These are phyloP conservation scores for Hepsetus odoe DNA, from an alignment of 2,113 vertebrate genomes.

Conservation along the genomic window DNA sequence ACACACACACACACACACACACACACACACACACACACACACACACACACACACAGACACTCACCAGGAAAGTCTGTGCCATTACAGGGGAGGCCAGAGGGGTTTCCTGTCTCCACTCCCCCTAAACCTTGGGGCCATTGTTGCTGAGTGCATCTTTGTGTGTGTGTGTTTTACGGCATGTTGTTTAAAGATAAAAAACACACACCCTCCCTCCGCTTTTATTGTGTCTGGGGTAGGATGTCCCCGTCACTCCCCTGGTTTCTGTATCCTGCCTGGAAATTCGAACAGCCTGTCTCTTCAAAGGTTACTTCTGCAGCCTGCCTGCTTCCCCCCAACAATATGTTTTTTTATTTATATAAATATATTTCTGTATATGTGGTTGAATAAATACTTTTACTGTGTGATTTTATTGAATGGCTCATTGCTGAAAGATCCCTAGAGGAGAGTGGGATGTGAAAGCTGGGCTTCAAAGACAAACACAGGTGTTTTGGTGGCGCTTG, in stretches of 20 bases:
- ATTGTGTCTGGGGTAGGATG: slow-evolving; percentile 77
- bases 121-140: slow-evolving; percentile 63
- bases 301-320: slow-evolving; percentile 69
- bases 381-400: slow-evolving; percentile 74
- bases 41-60: slow-evolving; percentile 19
- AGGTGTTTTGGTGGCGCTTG: slow-evolving; percentile 70
- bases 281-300: slow-evolving; percentile 67
- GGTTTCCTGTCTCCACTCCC: slow-evolving; percentile 74
- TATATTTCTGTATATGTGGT: neutral
- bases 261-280: slow-evolving; percentile 75
- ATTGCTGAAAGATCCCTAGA: slow-evolving; percentile 68
- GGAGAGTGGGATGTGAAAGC: slow-evolving; percentile 65
- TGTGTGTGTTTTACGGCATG: slow-evolving; percentile 76
- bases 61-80: slow-evolving; percentile 34
- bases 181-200: slow-evolving; percentile 78
- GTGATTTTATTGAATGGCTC: slow-evolving; percentile 71
- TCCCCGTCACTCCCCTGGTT: slow-evolving; percentile 73
- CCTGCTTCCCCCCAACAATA: slow-evolving; percentile 45
- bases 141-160: slow-evolving; percentile 72
- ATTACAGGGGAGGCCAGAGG: slow-evolving; percentile 70
- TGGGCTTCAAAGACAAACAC: slow-evolving; percentile 70
- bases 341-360: neutral
- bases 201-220: slow-evolving; percentile 71
- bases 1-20: slow-evolving; percentile 8
- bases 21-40: slow-evolving; percentile 21